Evolutionary conservation across 2,888 invertebrate genomes (phyloP).

Genomic region (Trichopria drosophilae): DNA sequence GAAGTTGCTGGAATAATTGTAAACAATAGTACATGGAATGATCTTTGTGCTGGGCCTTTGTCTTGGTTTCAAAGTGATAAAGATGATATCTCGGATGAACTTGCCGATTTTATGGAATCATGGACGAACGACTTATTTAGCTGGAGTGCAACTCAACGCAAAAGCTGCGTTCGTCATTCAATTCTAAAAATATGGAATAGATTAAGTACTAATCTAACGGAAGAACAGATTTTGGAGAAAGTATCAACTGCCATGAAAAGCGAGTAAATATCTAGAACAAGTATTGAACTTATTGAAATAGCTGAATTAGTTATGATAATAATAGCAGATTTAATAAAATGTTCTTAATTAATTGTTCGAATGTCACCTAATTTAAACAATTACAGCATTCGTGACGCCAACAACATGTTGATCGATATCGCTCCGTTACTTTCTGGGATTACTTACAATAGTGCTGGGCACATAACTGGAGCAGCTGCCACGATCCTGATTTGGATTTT

Average conservation of each 20-base stretch:
- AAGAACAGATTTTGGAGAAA: slow-evolving; percentile 42
- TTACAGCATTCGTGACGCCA: too few species aligned
- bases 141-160: slow-evolving; percentile 40
- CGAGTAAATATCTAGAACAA: slow-evolving; percentile 42
- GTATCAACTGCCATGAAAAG: slow-evolving; percentile 44
- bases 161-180: slow-evolving; percentile 54
- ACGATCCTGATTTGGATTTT: slow-evolving; percentile 54
- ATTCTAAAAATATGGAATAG: slow-evolving; percentile 50
- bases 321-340: too few species aligned
- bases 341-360: too few species aligned
- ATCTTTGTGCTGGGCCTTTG: slow-evolving; percentile 55
- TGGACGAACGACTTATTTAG: slow-evolving; percentile 37
- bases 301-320: too few species aligned
- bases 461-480: slow-evolving; percentile 48
- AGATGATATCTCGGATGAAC: slow-evolving; percentile 28
- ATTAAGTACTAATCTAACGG: slow-evolving; percentile 39
- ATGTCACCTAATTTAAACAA: too few species aligned
- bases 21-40: slow-evolving; percentile 50
- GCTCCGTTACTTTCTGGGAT: slow-evolving; percentile 48
- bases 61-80: slow-evolving; percentile 49
- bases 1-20: slow-evolving; percentile 44
- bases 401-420: slow-evolving; percentile 46
- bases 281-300: too few species aligned
- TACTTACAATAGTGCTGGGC: slow-evolving; percentile 42
- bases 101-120: too few species aligned